These are phyloP conservation scores for Altica lythri DNA, from an alignment of 2,888 invertebrate species.

Conservation along the genomic window DNA sequence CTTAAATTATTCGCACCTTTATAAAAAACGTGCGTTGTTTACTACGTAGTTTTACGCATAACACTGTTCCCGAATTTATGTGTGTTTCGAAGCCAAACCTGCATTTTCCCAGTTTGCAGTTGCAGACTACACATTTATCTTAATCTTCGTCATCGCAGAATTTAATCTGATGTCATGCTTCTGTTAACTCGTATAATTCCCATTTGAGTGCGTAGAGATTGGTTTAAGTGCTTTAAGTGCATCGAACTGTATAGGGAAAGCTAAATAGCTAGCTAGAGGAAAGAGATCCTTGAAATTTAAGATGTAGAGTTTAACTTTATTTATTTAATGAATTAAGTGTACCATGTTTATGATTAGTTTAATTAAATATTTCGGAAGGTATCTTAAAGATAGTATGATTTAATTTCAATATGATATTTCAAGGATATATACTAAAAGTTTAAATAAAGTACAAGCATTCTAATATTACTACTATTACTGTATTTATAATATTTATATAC, in stretches of 20 bases:
- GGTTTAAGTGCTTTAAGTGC: constrained; percentile 19
- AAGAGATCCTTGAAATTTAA: constrained; percentile 8
- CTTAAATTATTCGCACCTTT: too few species aligned
- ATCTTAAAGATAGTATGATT: too few species aligned
- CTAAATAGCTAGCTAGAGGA: constrained; percentile 14
- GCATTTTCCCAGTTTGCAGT: not conserved
- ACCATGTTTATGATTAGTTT: not conserved
- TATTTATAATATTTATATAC: too few species aligned
- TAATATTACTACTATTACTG: too few species aligned
- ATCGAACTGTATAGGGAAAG: constrained; percentile 17
- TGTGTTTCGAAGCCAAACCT: not conserved
- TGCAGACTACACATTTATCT: constrained; percentile 22
- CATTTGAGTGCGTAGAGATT: constrained; percentile 18
- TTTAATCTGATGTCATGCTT: constrained; percentile 28
- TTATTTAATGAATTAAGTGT: constrained; percentile 11
- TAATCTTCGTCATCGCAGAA: constrained; percentile 23
- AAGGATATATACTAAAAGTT: too few species aligned
- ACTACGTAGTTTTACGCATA: too few species aligned
- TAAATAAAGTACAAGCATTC: too few species aligned
- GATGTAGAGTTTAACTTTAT: constrained; percentile 2
- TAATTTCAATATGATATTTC: too few species aligned
- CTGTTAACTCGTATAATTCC: constrained; percentile 18
- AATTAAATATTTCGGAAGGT: too few species aligned
- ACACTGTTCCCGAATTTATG: too few species aligned
- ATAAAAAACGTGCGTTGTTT: too few species aligned